These are phyloP conservation scores for Dunckerocampus dactyliophorus DNA, from an alignment of 2,113 vertebrate genomes.

Conservation along the genomic window DNA sequence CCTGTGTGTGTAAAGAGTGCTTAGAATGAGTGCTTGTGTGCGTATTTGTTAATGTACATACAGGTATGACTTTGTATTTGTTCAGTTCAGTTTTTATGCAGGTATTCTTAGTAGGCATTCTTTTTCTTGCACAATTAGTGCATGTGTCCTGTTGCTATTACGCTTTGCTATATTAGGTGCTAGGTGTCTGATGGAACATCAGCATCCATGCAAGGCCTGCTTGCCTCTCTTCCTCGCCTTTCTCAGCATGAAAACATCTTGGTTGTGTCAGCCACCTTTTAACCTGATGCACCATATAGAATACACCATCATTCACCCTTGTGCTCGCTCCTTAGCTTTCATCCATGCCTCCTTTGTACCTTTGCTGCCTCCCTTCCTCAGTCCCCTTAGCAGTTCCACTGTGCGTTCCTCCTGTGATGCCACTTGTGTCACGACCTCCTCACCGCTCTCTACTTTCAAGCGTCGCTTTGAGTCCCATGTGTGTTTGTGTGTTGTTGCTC, in stretches of 20 bases:
- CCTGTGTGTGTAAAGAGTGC: no score
- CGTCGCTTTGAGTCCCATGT: slow-evolving; percentile 9
- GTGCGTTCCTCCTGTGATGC: slow-evolving; percentile 47
- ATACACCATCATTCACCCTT: neutral
- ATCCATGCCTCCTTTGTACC: slow-evolving; percentile 7
- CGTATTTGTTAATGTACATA: no score
- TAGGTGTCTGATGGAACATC: slow-evolving; percentile 51
- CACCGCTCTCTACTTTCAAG: slow-evolving; percentile 7
- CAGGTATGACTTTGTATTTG: no score
- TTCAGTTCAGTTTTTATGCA: no score
- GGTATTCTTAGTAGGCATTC: no score
- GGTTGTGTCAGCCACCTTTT: slow-evolving; percentile 66
- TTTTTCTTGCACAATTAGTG: no score
- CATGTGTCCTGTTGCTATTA: no score
- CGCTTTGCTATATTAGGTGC: no score
- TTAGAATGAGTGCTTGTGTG: no score
- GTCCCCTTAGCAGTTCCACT: slow-evolving; percentile 7
- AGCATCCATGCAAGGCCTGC: slow-evolving; percentile 53
- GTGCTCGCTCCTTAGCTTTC: neutral
- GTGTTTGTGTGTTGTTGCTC: slow-evolving; percentile 44
- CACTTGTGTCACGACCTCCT: slow-evolving; percentile 47
- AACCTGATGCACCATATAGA: slow-evolving; percentile 12
- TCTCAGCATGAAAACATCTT: slow-evolving; percentile 67
- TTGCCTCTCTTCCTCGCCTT: slow-evolving; percentile 26
- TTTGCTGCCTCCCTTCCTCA: slow-evolving; percentile 6